Evolutionary conservation across 2,888 invertebrate species (phyloP), one percentile per base, ranked within the genome.

Genomic region (Ormyrus rosae): DNA sequence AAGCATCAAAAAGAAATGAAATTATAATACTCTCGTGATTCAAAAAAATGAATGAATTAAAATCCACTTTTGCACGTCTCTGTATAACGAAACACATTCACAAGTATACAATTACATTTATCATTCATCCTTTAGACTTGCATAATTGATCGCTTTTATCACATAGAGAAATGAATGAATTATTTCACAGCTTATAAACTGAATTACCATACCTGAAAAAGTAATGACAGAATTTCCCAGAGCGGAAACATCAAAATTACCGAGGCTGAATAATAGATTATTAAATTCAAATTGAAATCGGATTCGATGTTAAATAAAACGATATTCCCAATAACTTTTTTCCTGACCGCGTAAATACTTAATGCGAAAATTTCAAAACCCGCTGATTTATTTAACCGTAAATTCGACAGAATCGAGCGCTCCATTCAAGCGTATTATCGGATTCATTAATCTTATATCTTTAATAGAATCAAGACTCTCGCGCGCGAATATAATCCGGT

Each of bases 201-300:
- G 46, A 65, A 55, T 74, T 65, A 65, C 8, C 34, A 34, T 19
- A 4, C 48, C 11, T 73, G 50, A 74, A 56, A 73, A 53, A 56
- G 11, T 65, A 74, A 65, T 56, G 48, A 2, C 19, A 50, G 11
- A 74, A 1, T 6, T 51, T 67, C 7, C 10, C 4, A 5, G 51
- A 68, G 48, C 69, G 69, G 69, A 63, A 76, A 71, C 58, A 65
- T 65, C 60, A 53, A 65, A 60, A 60, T 60, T 56, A 64, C 19
- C 11, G 11, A 65, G 9, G 8, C 34, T 71, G 34, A 65, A 65
- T 58, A 34, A 71, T 65, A 65, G 10, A 58, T 46, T 4, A 9
- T 5, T 6, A 13, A 65, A 71, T 19, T 70, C 13, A 58, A 51
- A 78, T 78, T 60, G 13, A 65, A 45, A 70, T 64, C 55, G 7